Evolutionary conservation across 2,113 vertebrate genomes (phyloP).

Genomic region (Stigmatopora argus): DNA sequence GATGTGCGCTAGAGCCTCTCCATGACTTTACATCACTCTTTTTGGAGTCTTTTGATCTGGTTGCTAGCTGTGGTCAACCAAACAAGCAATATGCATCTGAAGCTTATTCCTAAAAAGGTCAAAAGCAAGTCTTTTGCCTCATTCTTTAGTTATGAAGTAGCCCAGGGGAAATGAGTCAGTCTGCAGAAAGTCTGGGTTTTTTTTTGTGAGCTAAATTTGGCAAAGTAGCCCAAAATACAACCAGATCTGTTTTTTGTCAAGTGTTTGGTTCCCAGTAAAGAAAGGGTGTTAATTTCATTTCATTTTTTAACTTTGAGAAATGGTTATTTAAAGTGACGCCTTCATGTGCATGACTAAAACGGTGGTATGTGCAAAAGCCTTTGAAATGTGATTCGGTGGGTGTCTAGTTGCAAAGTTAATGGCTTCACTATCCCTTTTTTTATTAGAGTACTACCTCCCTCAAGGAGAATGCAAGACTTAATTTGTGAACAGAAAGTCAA

Average conservation of each 20-base stretch:
- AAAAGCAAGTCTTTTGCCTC: conserved; percentile 56
- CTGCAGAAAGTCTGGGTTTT: conserved; percentile 28
- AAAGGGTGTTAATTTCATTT: neutral
- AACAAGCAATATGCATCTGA: conserved; percentile 54
- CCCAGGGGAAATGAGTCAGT: conserved; percentile 38
- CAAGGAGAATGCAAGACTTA: neutral
- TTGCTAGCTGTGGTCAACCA: conserved; percentile 51
- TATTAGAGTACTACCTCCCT: neutral
- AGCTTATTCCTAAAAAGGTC: conserved; percentile 70
- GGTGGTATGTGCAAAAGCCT: neutral
- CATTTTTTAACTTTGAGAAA: conserved; percentile 8
- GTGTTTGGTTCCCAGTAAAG: neutral
- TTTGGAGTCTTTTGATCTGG: conserved; percentile 19
- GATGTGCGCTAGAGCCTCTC: conserved; percentile 41
- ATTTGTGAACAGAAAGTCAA: neutral
- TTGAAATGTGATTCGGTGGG: neutral
- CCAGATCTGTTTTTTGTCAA: conserved; percentile 12
- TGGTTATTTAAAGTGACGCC: conserved; percentile 1
- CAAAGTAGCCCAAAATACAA: conserved; percentile 44
- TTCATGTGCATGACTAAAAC: conserved; percentile 6
- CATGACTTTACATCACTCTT: conserved; percentile 27
- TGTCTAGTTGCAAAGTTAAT: neutral
- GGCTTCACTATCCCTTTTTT: neutral
- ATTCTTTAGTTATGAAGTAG: conserved; percentile 58
- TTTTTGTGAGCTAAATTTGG: conserved; percentile 16